Conservation (phyloP, 2,113 vertebrate genomes). For the Peromyscus maniculatus region DNA sequence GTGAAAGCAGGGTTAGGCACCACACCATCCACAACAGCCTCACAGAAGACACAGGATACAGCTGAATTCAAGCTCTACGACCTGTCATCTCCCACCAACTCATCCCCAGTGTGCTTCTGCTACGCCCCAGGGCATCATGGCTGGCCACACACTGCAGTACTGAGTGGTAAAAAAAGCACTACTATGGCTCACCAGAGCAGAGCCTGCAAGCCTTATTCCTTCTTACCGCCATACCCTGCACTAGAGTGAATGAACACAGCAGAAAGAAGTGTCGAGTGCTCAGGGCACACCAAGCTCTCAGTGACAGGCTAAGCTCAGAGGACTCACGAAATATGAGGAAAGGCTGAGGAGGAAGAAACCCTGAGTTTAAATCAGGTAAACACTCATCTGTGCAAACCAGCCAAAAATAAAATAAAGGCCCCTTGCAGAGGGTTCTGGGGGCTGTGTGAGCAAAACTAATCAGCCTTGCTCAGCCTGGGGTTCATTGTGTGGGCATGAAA, state of each 20-base stretch:
- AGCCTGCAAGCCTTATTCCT: not conserved
- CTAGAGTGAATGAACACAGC: accelerated
- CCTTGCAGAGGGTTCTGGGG: not conserved
- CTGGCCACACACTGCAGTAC: not conserved
- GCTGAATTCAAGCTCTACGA: not conserved
- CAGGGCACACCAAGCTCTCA: not conserved
- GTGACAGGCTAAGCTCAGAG: not conserved
- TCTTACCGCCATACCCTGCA: not conserved
- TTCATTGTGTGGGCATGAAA: not conserved
- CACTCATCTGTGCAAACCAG: not conserved
- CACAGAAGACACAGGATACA: not conserved
- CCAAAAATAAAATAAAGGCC: not conserved
- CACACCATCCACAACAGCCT: not conserved
- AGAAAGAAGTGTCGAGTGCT: not conserved
- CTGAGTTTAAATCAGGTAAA: slow-evolving; percentile 49
- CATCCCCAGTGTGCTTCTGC: accelerated
- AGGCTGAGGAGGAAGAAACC: not conserved
- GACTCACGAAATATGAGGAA: slow-evolving; percentile 1
- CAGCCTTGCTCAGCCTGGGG: not conserved
- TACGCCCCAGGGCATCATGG: accelerated
- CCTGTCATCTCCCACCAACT: not conserved
- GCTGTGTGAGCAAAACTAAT: not conserved
- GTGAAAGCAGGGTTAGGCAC: accelerated
- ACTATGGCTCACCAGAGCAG: not conserved
- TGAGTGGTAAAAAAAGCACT: not conserved